Conservation (phyloP, 2,888 invertebrate genomes). For the Eretmocerus hayati region DNA sequence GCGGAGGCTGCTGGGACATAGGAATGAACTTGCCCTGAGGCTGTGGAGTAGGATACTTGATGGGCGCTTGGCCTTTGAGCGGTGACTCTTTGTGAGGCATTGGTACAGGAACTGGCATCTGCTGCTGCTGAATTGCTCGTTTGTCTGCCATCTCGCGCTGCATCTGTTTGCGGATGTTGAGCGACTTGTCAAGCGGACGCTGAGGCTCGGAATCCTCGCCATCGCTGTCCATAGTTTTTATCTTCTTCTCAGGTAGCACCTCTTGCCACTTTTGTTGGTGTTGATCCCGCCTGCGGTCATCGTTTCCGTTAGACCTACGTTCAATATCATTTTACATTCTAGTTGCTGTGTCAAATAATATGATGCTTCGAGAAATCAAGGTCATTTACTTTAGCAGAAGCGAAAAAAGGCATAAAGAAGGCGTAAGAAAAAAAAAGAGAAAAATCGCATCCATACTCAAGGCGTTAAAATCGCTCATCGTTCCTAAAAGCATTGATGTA, state of each 20-base stretch:
- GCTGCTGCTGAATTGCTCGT: slow-evolving; percentile 29
- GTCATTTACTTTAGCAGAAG: not conserved
- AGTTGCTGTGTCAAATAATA: not conserved
- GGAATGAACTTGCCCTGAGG: slow-evolving; percentile 39
- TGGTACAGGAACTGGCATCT: slow-evolving; percentile 37
- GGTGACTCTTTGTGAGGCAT: slow-evolving; percentile 39
- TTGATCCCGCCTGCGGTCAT: slow-evolving; percentile 13
- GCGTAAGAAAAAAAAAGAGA: too few relatives aligned
- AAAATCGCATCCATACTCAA: too few relatives aligned
- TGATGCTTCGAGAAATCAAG: slow-evolving; percentile 7
- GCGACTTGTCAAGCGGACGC: slow-evolving; percentile 40
- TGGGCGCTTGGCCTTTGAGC: slow-evolving; percentile 41
- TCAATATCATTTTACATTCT: too few relatives aligned
- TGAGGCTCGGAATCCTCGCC: slow-evolving; percentile 44
- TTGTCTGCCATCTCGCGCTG: slow-evolving; percentile 42
- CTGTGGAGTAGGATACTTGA: slow-evolving; percentile 42
- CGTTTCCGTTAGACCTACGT: too few relatives aligned
- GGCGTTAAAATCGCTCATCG: not conserved
- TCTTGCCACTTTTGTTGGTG: slow-evolving; percentile 46
- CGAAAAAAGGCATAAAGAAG: not conserved
- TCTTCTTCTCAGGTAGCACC: slow-evolving; percentile 48
- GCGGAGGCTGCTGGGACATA: slow-evolving; percentile 21
- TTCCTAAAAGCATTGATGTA: not conserved
- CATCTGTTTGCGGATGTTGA: slow-evolving; percentile 43
- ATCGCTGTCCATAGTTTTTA: slow-evolving; percentile 32